phyloP scores from a whole-genome alignment of 1,140 invertebrate genomes.

The Eubasilissa regina region DNA sequence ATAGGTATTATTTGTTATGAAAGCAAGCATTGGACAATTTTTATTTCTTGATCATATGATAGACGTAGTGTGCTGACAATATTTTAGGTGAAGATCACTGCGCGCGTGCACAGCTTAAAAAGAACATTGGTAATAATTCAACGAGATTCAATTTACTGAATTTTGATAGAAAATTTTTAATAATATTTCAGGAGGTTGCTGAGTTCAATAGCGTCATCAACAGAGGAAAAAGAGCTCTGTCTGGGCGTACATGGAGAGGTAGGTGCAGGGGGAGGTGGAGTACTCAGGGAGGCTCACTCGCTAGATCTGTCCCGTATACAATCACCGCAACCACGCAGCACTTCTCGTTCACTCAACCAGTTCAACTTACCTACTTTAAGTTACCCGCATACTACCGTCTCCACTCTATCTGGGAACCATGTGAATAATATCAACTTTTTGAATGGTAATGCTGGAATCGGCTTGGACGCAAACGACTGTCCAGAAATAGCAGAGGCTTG shows the following conservation, averaged over 20 bases:
- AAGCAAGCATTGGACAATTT: too few relatives aligned
- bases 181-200: slow-evolving; percentile 64
- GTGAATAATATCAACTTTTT: slow-evolving; percentile 63
- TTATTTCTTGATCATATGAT: too few relatives aligned
- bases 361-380: slow-evolving; percentile 59
- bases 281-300: slow-evolving; percentile 65
- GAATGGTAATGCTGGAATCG: slow-evolving; percentile 70
- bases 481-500: slow-evolving; percentile 71
- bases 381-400: slow-evolving; percentile 60
- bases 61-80: too few relatives aligned
- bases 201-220: slow-evolving; percentile 69
- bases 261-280: slow-evolving; percentile 51
- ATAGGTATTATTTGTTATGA: too few relatives aligned
- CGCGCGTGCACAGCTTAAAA: too few relatives aligned
- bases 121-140: too few relatives aligned
- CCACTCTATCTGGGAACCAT: slow-evolving; percentile 64
- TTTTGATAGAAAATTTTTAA: too few relatives aligned
- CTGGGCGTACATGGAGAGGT: slow-evolving; percentile 53
- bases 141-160: too few relatives aligned
- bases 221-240: slow-evolving; percentile 59
- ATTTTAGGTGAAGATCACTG: too few relatives aligned
- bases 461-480: slow-evolving; percentile 67
- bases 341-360: slow-evolving; percentile 67
- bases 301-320: slow-evolving; percentile 65
- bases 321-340: slow-evolving; percentile 63